Percentiles rank a stretch among this genome's conserved stretches.
These are phyloP conservation scores for Selene dorsalis DNA, from an alignment of 2,797 vertebrate genomes.

Conservation along the genomic window DNA sequence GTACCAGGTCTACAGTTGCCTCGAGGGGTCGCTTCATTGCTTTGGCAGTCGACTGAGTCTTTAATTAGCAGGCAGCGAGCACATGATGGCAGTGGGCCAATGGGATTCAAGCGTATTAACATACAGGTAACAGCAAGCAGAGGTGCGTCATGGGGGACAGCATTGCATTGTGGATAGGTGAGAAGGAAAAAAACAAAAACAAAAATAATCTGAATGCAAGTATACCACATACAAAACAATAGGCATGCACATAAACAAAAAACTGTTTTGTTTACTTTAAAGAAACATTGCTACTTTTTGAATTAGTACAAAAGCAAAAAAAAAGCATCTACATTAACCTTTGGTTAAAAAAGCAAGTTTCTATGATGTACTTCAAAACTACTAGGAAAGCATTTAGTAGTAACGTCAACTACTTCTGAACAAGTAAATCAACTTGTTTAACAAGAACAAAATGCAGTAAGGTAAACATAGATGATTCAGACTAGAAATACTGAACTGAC, in stretches of 20 bases:
- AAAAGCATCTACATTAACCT: conserved; percentile 92
- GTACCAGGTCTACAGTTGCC: conserved; percentile 93
- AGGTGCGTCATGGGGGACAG: conserved; percentile 99
- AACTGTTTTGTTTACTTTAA: conserved; percentile 89
- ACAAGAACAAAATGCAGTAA: conserved; percentile 54
- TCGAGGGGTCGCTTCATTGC: conserved; percentile 99
- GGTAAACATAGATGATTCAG: conserved; percentile 58
- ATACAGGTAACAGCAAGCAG: conserved; percentile 99
- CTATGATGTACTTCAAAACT: conserved; percentile 72
- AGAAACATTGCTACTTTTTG: conserved; percentile 94
- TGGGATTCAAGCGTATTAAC: conserved; percentile 99
- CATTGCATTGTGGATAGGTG: conserved; percentile 99
- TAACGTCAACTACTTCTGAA: conserved; percentile 61
- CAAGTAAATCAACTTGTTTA: conserved; percentile 41
- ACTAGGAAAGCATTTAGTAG: conserved; percentile 73
- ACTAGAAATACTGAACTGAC: conserved; percentile 41
- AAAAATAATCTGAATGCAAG: conserved; percentile 99
- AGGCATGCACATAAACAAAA: conserved; percentile 99
- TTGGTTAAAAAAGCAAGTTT: conserved; percentile 90
- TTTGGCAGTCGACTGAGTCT: conserved; percentile 99
- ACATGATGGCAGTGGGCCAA: conserved; percentile 99
- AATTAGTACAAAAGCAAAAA: conserved; percentile 93
- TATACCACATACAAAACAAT: conserved; percentile 99
- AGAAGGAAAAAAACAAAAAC: conserved; percentile 95
- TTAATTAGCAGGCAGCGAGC: conserved; percentile 99